Evolutionary conservation across 1,140 invertebrate species (phyloP), one percentile per base, ranked within the genome.

Genomic region (Bombus superbus): DNA sequence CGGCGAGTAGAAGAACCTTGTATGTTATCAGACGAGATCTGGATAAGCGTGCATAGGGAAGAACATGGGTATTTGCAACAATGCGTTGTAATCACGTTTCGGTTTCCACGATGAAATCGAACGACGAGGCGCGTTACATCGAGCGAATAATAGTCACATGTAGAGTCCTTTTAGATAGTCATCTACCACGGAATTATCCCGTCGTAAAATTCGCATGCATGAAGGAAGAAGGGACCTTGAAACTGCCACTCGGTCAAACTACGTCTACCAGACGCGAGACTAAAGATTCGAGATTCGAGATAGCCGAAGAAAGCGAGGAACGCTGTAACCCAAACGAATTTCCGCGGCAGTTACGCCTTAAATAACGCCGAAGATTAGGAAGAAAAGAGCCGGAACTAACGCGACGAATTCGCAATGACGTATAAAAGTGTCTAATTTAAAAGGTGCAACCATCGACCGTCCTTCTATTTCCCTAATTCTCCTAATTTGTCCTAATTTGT

Each of bases 81-180:
- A 59, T 76, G 47, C 35, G 32, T 76, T 25, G 35, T 76, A 76
- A 59, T 76, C 47, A 53, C 25, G 53, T 76, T 76, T 76, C 25
- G 25, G 74, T 76, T 76, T 59, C 74, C 74, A 59, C 74, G 74
- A 74, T 74, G 42, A 47, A 32, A 74, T 74, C 40, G 47, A 53
- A 53, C 47, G 47, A 74, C 28, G 32, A 57, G 47, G 25, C 47
- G 47, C 74, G 74, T 59, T 76, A 76, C 74, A 76, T 76, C 53
- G 74, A 59, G 32, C 74, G 53, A 76, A 76, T 76, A 76, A 76
- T 57, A 59, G 74, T 76, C 74, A 18, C 53, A 42, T 42, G 69
- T 35, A 38, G 47, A 75, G 18, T 57, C n/a, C 18, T 38, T 57
- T 57, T 75, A 75, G 73, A 75, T 75, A 57, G 73, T 25, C 44